Evolutionary conservation across 2,113 vertebrate genomes (phyloP).

Genomic region (Antennarius striatus): DNA sequence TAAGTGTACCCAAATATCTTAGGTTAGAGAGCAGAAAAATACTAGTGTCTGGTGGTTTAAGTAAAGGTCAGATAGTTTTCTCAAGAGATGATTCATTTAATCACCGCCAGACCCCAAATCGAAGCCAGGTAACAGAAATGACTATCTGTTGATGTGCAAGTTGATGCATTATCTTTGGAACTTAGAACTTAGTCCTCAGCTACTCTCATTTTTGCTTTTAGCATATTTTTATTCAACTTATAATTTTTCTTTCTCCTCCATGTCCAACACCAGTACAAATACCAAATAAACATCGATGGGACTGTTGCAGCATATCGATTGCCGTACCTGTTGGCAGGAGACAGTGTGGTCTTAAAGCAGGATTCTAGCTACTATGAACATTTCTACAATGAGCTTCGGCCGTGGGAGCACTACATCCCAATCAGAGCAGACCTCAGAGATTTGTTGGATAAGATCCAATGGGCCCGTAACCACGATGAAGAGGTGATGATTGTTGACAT

Average conservation of each 20-base stretch:
- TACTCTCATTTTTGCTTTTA: no score
- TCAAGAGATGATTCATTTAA: no score
- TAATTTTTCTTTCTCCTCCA: neutral
- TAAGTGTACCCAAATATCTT: no score
- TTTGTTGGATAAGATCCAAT: constrained; percentile 91
- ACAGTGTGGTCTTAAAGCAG: constrained; percentile 96
- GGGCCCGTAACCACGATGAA: constrained; percentile 92
- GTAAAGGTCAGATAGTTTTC: no score
- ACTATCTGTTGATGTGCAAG: no score
- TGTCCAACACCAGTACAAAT: constrained; percentile 86
- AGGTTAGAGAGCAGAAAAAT: no score
- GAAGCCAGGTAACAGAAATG: no score
- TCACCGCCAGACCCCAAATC: no score
- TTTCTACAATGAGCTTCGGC: constrained; percentile 90
- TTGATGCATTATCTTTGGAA: no score
- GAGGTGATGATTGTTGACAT: constrained; percentile 79
- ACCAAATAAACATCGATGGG: constrained; percentile 96
- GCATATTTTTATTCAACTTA: no score
- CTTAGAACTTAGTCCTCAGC: no score
- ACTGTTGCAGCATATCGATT: constrained; percentile 95
- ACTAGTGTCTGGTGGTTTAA: no score
- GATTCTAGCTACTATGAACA: constrained; percentile 96
- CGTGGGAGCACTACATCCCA: constrained; percentile 96
- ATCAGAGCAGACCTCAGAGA: constrained; percentile 91
- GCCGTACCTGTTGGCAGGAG: constrained; percentile 92